These are phyloP conservation scores for Eueremaeus valkanovi DNA, from an alignment of 2,888 invertebrate species.

Conservation along the genomic window DNA sequence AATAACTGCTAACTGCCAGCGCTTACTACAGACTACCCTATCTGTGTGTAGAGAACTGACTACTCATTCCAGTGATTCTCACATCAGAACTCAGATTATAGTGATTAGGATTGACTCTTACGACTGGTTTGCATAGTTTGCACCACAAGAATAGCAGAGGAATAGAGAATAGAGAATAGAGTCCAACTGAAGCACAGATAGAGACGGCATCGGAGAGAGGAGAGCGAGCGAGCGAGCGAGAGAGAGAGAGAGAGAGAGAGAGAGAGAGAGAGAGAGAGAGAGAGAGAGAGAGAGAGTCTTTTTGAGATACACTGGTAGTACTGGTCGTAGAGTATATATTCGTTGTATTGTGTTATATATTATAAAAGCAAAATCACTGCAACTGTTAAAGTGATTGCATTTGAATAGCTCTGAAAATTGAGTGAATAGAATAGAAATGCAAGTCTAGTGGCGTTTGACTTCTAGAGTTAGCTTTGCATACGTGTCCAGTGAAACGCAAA, in stretches of 20 bases:
- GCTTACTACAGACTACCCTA: not conserved
- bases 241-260: too few species aligned
- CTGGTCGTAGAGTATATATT: not conserved
- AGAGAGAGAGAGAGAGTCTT: too few species aligned
- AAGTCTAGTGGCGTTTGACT: slow-evolving; percentile 25
- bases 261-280: too few species aligned
- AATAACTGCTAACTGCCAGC: not conserved
- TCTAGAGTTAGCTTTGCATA: not conserved
- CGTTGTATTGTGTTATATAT: slow-evolving; percentile 14
- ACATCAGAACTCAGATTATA: slow-evolving; percentile 12
- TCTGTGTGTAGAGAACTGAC: too few species aligned
- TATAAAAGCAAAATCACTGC: slow-evolving; percentile 15
- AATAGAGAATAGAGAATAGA: not conserved
- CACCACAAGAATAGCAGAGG: not conserved
- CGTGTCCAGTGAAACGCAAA: slow-evolving; percentile 29
- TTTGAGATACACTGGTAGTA: not conserved
- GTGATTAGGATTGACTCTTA: slow-evolving; percentile 27
- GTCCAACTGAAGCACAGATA: not conserved
- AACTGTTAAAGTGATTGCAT: slow-evolving; percentile 34
- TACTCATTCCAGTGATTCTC: not conserved
- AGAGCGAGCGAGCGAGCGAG: too few species aligned
- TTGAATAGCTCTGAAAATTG: slow-evolving; percentile 21
- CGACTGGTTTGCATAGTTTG: slow-evolving; percentile 8
- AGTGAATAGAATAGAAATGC: not conserved
- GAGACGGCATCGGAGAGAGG: not conserved